phyloP scores from a whole-genome alignment of 2,888 invertebrate genomes.

The Dasysyrphus tricinctus region DNA sequence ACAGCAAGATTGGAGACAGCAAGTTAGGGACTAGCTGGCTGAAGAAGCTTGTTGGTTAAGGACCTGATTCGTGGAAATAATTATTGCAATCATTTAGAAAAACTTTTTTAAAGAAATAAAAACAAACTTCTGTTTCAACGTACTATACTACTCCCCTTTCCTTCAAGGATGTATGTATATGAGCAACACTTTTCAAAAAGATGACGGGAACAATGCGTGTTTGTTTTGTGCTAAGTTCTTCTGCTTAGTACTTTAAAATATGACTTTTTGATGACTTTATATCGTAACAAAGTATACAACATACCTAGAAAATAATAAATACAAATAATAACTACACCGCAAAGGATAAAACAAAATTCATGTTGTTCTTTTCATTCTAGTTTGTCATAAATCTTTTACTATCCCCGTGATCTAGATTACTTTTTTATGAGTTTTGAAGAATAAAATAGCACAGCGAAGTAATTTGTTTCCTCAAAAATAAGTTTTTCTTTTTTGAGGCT shows the following conservation, averaged over 20 bases:
- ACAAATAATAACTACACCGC: neutral
- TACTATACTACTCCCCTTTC: neutral
- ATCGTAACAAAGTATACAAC: neutral
- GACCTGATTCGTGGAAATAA: too few species aligned
- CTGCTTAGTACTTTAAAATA: neutral
- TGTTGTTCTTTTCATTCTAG: neutral
- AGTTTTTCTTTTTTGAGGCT: neutral
- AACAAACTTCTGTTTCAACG: too few species aligned
- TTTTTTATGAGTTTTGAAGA: neutral
- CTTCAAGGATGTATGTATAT: neutral
- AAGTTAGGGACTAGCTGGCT: too few species aligned
- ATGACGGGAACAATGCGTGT: neutral
- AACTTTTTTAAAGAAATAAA: too few species aligned
- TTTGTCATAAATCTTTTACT: neutral
- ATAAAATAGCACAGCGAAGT: neutral
- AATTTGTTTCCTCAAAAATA: too few species aligned
- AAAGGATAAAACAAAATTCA: neutral
- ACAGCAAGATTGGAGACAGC: too few species aligned
- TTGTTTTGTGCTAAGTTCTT: neutral
- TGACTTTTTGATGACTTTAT: constrained; percentile 10
- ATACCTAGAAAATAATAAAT: neutral
- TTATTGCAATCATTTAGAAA: too few species aligned
- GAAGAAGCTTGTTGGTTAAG: too few species aligned
- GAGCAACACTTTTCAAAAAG: neutral
- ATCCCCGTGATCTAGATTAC: neutral